Evolutionary conservation across 1,140 invertebrate genomes (phyloP), one percentile per base, ranked within the genome.

Genomic region (Cydia splendana): DNA sequence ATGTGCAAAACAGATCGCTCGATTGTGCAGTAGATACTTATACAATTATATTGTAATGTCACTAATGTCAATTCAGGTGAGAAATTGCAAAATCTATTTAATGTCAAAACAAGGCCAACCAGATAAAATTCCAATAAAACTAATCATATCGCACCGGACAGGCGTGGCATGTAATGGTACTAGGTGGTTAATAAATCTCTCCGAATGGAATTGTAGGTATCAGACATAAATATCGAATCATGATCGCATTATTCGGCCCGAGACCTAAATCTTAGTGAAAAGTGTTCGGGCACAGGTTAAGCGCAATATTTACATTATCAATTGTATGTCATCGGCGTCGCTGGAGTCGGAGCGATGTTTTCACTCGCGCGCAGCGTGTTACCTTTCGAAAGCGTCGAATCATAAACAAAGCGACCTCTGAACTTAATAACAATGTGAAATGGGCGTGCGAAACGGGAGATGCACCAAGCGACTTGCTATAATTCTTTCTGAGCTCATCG

Each of bases 371-470:
- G 79, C 81, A 82, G 80, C 85, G 87, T 89, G 89, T 93, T 93
- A 93, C 90, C 90, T 91, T 91, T 93, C 88, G 85, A 91, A 91
- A 90, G 88, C 86, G 85, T 88, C 79, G 87, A 87, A 80, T 91
- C 87, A 89, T 91, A 91, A 91, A 93, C 90, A 89, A 91, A 87
- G 79, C 87, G 87, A 92, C 88, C 91, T 91, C 82, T 91, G 91
- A 92, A 89, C 90, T 91, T 89, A 87, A 90, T 89, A 92, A 92
- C 91, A 91, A 91, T 91, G 89, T 87, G 83, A 91, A 80, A 82
- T 84, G 85, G 85, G 86, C 88, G 89, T 90, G 89, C 88, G 89
- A 92, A 91, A 91, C 85, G 81, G 86, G 84, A 89, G 91, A 93
- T 90, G 85, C 84, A 86, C 83, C 83, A 38, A 80, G 77, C 78